Base-by-base conservation (phyloP, 2,888 invertebrate species). In the Crocallis elinguaria region DNA sequence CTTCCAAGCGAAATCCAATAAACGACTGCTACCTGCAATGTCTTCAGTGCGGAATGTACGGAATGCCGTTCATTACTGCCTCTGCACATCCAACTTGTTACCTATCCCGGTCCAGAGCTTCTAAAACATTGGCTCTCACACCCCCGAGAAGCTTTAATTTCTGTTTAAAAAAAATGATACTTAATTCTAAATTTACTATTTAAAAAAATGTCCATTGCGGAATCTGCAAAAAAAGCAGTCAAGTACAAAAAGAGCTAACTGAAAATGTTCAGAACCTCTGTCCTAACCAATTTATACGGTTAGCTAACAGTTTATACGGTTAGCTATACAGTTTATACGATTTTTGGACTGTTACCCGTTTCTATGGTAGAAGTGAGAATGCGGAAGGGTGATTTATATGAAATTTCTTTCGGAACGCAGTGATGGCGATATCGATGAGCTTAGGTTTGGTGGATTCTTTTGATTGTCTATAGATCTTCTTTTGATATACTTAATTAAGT, bases 11-110 rank as follows among this genome's bases (percentile, higher is more conserved):
- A 74, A 83, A 86, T 86, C 84, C 86, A 88, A 88, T 88, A 88
- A 86, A 77, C 69, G 75, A 64, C n/a, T 39, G 32, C 44, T 62
- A 82, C 83, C 83, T 84, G 83, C 79, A 77, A 73, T 77, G 84
- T 84, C 82, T 83, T 79, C 78, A 72, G 49, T 44, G 30, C 45
- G 81, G 85, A 79, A 84, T 83, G 79, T 73, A 59, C 48, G 84
- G 86, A 75, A 86, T 76, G 70, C 80, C 81, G 82, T 84, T 88
- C 86, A 87, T 88, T 88, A 86, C 86, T 71, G 67, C 75, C 72
- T 76, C 69, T 67, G 79, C 78, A 77, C 77, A 77, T 75, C 73
- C 79, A 77, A 84, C 82, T 86, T 84, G 84, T 77, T 80, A 84
- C 84, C 79, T 82, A 46, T 41, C 41, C 36, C n/a, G 17, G 7